Conservation (phyloP, 2,888 invertebrate species). For the Teleiodes luculella region DNA sequence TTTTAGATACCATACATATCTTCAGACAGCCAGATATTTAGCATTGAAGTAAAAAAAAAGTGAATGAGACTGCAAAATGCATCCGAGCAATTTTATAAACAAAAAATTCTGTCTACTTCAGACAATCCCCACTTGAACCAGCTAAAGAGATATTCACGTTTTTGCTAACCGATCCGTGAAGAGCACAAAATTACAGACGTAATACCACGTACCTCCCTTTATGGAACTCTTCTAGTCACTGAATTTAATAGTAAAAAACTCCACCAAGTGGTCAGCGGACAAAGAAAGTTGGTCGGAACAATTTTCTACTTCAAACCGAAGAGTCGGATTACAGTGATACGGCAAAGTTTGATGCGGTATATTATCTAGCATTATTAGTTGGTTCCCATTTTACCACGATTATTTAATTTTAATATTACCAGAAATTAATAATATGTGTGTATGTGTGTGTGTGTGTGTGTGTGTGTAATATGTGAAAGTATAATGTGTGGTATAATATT, state of each 20-base stretch:
- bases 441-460: too few species aligned
- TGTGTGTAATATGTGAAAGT: too few species aligned
- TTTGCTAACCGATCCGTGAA: constrained; percentile 32
- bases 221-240: constrained; percentile 31
- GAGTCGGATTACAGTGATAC: constrained; percentile 42
- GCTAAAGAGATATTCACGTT: constrained; percentile 38
- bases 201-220: constrained; percentile 23
- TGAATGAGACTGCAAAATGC: background rate
- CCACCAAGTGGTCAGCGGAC: constrained; percentile 61
- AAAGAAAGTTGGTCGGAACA: constrained; percentile 67
- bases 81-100: constrained; percentile 4
- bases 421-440: too few species aligned
- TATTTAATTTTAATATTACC: too few species aligned
- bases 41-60: background rate
- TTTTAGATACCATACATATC: too few species aligned
- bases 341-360: constrained; percentile 25
- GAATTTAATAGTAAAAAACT: constrained; percentile 68
- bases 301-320: constrained; percentile 69
- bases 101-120: constrained; percentile 30
- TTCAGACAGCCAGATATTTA: too few species aligned
- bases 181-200: constrained; percentile 31
- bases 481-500: too few species aligned
- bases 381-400: too few species aligned
- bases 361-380: background rate
- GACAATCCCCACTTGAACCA: constrained; percentile 39